Conservation (phyloP, 2,113 vertebrate species). For the Furnarius figulus region DNA sequence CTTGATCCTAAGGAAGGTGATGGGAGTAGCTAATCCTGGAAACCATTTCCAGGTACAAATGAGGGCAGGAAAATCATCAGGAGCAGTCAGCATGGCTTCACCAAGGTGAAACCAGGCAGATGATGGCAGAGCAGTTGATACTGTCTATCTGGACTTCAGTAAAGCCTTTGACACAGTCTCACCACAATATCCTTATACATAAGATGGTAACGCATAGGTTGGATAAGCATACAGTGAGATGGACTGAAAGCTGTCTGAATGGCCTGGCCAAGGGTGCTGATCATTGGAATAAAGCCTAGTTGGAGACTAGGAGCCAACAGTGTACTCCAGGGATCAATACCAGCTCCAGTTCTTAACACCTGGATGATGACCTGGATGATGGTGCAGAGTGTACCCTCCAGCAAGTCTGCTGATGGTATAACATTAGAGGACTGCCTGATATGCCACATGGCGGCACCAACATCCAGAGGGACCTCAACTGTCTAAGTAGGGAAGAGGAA, state of each 20-base stretch:
- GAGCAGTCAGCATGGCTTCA: background rate
- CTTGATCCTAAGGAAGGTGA: background rate
- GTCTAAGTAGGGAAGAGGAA: background rate
- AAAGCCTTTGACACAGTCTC: background rate
- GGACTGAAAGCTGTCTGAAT: background rate
- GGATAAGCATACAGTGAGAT: background rate
- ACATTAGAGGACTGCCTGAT: background rate
- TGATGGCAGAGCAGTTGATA: background rate
- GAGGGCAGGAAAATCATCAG: background rate
- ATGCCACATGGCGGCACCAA: accelerated
- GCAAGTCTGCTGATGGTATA: background rate
- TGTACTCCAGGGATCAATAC: background rate
- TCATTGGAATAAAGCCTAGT: background rate
- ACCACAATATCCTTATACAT: background rate
- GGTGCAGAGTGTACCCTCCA: background rate
- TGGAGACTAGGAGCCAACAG: background rate
- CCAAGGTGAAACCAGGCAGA: background rate
- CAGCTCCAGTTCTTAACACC: background rate
- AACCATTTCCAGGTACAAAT: background rate
- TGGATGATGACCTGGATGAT: background rate
- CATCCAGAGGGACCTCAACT: background rate
- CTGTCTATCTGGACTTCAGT: background rate
- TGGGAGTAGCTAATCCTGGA: background rate
- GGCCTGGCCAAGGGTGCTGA: background rate
- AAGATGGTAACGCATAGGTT: background rate